Base-by-base conservation (phyloP, 35 echinoderm and acorn worm genomes). In the Acanthaster planci region DNA sequence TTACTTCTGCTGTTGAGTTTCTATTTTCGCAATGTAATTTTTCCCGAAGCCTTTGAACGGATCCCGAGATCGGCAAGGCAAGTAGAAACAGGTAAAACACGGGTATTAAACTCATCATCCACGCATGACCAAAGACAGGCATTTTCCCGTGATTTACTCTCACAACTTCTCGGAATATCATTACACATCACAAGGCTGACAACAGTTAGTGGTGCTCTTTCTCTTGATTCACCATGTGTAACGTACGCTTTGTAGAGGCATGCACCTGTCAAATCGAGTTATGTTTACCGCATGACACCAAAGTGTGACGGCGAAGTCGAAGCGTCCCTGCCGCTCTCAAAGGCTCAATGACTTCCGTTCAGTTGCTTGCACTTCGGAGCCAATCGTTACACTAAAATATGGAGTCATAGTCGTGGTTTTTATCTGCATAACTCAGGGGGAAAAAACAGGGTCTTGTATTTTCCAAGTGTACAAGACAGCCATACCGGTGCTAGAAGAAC, bases 201-300 rank as follows among this genome's bases (percentile, higher is more conserved):
- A 72, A 10, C 8, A 72, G 64, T 16, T 26, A n/a, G n/a, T 47
- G 4, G 42, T 47, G 42, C 12, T 47, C 12, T 47, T 47, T 12
- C 42, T 72, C 26, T 72, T 31, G 64, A 72, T 72, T 26, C 23
- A 26, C 64, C 64, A 26, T 72, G 64, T 72, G 19, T 29, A 31
- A 34, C 30, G 34, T 31, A 34, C 23, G 64, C 64, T 72, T 72
- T 72, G 64, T 29, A 29, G 42, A 72, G 26, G 64, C 64, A 72
- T 72, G 64, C 64, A 72, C 64, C 64, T 72, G 64, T 72, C 64
- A 72, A 34, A 10, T 26, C 64, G 34, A 72, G 64, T 72, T 72
- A 26, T 59, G 56, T 21, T 72, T 72, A 72, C 64, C 64, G 64
- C 64, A 72, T 14, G 64, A 34, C 64, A 31, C 64, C 34, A 26